These are phyloP conservation scores for Montipora capricornis DNA, from an alignment of 64 coral and sea anemone species.

Conservation along the genomic window DNA sequence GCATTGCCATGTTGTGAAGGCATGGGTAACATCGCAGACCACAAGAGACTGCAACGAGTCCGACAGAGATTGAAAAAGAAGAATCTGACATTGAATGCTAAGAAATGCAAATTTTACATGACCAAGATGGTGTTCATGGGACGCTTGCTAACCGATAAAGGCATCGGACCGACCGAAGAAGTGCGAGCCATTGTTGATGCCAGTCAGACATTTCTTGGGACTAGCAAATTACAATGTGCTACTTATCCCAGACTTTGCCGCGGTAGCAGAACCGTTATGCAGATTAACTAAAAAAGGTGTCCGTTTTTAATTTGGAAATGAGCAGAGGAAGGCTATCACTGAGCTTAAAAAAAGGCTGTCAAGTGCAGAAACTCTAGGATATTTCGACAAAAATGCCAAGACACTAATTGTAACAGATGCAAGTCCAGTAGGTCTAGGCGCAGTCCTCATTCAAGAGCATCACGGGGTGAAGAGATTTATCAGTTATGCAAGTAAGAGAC, in stretches of 20 bases:
- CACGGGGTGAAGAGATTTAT: too few species aligned
- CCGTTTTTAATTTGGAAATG: too few species aligned
- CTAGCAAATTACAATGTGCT: constrained; percentile 41
- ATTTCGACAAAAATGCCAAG: too few species aligned
- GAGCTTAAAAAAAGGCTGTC: constrained; percentile 21
- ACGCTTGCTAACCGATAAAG: neutral
- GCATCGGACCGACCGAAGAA: constrained; percentile 13
- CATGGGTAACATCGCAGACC: constrained; percentile 28
- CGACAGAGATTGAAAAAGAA: constrained; percentile 28
- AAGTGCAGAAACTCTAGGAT: constrained; percentile 1
- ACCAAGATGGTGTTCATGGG: constrained; percentile 31
- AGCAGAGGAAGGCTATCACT: constrained; percentile 7
- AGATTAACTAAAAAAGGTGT: neutral
- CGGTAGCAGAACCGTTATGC: neutral
- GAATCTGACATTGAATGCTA: constrained; percentile 28
- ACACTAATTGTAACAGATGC: too few species aligned
- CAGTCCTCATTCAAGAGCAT: too few species aligned
- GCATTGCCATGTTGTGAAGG: neutral
- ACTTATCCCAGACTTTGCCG: constrained; percentile 29
- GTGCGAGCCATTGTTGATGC: constrained; percentile 26
- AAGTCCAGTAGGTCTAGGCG: too few species aligned
- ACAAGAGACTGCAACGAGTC: constrained; percentile 10
- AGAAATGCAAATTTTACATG: constrained; percentile 1
- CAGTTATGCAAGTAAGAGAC: too few species aligned
- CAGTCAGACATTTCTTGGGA: constrained; percentile 51